phyloP scores from a whole-genome alignment of 2,888 invertebrate species.

The Cremastinae sp. region DNA sequence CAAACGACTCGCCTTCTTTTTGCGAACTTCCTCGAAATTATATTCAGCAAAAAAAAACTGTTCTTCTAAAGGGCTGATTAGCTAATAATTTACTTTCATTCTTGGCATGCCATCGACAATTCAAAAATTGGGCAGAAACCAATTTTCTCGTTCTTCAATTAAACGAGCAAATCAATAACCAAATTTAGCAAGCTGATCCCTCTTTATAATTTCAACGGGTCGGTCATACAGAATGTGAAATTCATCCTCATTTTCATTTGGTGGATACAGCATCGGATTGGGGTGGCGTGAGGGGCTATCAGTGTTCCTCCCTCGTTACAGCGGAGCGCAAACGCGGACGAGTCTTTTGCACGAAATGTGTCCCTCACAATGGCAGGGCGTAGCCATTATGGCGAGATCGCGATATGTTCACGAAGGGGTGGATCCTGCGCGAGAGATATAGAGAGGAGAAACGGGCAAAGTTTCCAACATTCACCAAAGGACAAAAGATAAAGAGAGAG shows the following conservation, averaged over 20 bases:
- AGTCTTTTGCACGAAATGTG: conserved; percentile 2
- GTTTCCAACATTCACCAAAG: conserved; percentile 55
- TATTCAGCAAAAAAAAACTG: conserved; percentile 63
- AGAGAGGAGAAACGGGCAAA: conserved; percentile 50
- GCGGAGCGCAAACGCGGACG: conserved; percentile 55
- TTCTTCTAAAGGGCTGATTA: not conserved
- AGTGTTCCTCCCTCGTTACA: conserved; percentile 20
- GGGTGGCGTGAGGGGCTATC: not conserved
- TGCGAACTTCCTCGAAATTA: conserved; percentile 69
- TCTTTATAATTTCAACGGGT: too few species aligned
- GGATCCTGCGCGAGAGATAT: conserved; percentile 65
- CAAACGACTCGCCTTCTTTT: conserved; percentile 66
- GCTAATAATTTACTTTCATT: too few species aligned
- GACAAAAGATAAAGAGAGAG: conserved; percentile 5
- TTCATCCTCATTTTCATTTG: conserved; percentile 6
- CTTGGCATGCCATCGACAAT: too few species aligned
- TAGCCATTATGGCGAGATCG: conserved; percentile 35
- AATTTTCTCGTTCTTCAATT: too few species aligned
- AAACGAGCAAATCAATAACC: not conserved
- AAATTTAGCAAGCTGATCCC: not conserved
- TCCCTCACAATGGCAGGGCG: conserved; percentile 51
- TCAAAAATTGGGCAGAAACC: too few species aligned
- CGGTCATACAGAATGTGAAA: too few species aligned
- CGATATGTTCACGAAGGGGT: conserved; percentile 64
- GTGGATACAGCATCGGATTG: not conserved